phyloP scores from a whole-genome alignment of 92 coral and sea anemone genomes.

The Porites evermanni region DNA sequence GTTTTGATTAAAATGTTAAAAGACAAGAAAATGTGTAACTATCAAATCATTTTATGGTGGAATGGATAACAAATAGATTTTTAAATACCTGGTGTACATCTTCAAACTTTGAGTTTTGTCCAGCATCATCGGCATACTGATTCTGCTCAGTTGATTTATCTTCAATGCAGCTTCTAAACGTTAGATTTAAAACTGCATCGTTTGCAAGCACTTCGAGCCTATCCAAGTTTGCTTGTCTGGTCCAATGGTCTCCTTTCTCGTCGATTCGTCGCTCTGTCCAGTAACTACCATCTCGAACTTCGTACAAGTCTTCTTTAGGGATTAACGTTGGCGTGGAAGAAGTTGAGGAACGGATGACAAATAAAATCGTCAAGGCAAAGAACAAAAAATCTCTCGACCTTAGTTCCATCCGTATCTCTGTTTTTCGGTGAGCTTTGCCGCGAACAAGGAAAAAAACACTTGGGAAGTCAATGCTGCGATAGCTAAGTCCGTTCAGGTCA shows the following conservation, averaged over 20 bases:
- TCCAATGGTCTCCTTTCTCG: constrained; percentile 29
- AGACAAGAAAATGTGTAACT: background rate
- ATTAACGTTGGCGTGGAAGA: constrained; percentile 16
- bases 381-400: background rate
- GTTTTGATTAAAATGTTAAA: too few species aligned
- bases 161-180: constrained; percentile 54
- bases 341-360: background rate
- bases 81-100: constrained; percentile 70
- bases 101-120: constrained; percentile 43
- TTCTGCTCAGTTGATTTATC: constrained; percentile 26
- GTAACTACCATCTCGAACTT: constrained; percentile 61
- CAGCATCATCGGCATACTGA: background rate
- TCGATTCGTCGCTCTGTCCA: background rate
- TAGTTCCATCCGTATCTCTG: background rate
- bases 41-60: background rate
- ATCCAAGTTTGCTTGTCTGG: constrained; percentile 25
- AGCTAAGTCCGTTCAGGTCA: too few species aligned
- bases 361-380: background rate
- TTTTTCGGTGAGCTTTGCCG: background rate
- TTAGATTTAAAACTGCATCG: constrained; percentile 50
- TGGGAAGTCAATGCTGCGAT: too few species aligned
- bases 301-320: constrained; percentile 34
- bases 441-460: background rate
- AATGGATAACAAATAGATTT: background rate
- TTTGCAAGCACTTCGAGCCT: constrained; percentile 71